These are phyloP conservation scores for Epistrophe eligans DNA, from an alignment of 2,888 invertebrate species.

Conservation along the genomic window DNA sequence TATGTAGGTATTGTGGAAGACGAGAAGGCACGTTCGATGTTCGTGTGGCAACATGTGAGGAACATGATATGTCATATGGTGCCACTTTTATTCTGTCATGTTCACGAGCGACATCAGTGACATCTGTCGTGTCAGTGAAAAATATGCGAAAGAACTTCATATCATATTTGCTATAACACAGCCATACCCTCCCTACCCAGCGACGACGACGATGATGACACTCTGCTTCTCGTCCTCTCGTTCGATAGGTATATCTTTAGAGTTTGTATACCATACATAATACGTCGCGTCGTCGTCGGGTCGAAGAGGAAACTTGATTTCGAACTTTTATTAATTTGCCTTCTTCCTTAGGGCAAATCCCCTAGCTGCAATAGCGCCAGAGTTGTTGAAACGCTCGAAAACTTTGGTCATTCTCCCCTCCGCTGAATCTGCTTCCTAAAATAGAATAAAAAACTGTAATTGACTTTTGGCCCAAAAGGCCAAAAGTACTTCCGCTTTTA, in stretches of 20 bases:
- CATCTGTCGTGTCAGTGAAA: constrained; percentile 64
- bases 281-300: neutral
- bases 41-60: constrained; percentile 70
- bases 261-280: neutral
- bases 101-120: constrained; percentile 63
- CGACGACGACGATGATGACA: neutral
- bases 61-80: constrained; percentile 74
- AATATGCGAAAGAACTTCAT: constrained; percentile 69
- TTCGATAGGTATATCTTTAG: constrained; percentile 9
- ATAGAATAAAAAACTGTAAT: constrained; percentile 40
- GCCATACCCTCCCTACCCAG: neutral
- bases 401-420: constrained; percentile 60
- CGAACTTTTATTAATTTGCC: constrained; percentile 71
- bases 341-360: constrained; percentile 42
- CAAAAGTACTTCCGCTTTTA: constrained; percentile 63
- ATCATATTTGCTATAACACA: constrained; percentile 31
- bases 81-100: constrained; percentile 75
- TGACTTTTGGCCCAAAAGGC: constrained; percentile 73
- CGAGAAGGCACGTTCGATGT: constrained; percentile 70
- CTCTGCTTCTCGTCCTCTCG: neutral
- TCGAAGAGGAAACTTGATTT: constrained; percentile 62
- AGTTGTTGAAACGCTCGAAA: constrained; percentile 56
- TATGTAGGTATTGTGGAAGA: constrained; percentile 52
- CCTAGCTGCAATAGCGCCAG: constrained; percentile 45
- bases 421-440: constrained; percentile 46